phyloP scores from a whole-genome alignment of 2,797 vertebrate genomes.

The Denticeps clupeoides region DNA sequence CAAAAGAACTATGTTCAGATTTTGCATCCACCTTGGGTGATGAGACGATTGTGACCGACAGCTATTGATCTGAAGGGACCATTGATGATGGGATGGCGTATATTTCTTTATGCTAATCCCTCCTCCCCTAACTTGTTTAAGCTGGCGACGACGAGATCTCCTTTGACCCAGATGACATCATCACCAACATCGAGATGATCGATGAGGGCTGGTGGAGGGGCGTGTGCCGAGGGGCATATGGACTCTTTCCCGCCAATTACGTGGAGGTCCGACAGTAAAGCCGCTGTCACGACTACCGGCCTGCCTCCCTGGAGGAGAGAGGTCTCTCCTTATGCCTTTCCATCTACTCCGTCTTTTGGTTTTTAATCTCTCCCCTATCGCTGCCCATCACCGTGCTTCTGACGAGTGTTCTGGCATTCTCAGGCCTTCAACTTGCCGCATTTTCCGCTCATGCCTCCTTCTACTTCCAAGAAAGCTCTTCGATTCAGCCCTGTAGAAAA shows the following conservation, averaged over 20 bases:
- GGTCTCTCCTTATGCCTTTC: constrained; percentile 33
- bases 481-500: background rate
- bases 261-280: constrained; percentile 81
- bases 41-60: too few species aligned
- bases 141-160: constrained; percentile 93
- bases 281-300: constrained; percentile 6
- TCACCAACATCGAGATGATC: constrained; percentile 98
- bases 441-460: constrained; percentile 5
- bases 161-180: constrained; percentile 91
- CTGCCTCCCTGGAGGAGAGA: constrained; percentile 22
- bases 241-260: constrained; percentile 94
- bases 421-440: constrained; percentile 25
- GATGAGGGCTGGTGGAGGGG: constrained; percentile 97
- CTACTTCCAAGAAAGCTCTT: background rate
- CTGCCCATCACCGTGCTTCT: constrained; percentile 25
- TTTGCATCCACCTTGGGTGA: too few species aligned
- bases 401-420: constrained; percentile 30
- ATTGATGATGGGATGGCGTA: too few species aligned
- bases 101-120: background rate
- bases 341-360: constrained; percentile 12
- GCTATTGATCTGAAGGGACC: too few species aligned
- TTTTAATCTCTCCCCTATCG: constrained; percentile 15
- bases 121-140: constrained; percentile 28
- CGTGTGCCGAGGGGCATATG: constrained; percentile 76
- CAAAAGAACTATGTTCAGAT: too few species aligned